These are phyloP conservation scores for Metaphire vulgaris DNA, from an alignment of 1,140 invertebrate genomes.

Conservation along the genomic window DNA sequence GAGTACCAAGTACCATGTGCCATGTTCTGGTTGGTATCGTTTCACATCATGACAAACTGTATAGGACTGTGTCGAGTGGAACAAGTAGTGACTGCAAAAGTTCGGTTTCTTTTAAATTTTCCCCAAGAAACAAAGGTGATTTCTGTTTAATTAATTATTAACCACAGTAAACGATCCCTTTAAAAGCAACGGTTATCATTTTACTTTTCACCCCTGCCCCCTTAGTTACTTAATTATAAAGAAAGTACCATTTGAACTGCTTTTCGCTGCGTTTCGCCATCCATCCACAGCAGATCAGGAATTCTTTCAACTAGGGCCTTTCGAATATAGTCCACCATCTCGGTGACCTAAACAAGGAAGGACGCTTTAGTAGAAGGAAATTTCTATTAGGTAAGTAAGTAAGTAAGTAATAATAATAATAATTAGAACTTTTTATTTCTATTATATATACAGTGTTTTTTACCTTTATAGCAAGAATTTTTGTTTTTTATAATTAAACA, in stretches of 20 bases:
- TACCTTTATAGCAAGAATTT: neutral
- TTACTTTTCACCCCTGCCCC: no score
- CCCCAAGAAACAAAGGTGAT: neutral
- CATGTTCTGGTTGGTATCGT: no score
- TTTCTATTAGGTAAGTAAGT: no score
- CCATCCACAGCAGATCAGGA: neutral
- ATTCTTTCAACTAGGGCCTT: neutral
- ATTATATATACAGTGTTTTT: neutral
- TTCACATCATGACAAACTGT: no score
- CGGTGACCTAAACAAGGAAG: neutral
- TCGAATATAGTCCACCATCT: neutral
- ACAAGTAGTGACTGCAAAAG: neutral
- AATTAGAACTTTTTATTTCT: neutral
- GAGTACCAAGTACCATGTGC: no score
- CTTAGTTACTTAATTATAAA: no score
- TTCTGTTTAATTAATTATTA: neutral
- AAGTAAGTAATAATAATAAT: neutral
- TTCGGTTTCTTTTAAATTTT: neutral
- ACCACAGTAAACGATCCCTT: neutral
- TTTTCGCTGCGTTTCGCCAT: neutral
- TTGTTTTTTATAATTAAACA: neutral
- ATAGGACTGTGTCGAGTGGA: neutral
- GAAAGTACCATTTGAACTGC: neutral
- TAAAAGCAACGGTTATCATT: no score
- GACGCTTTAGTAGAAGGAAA: no score